phyloP scores from a whole-genome alignment of 2,797 vertebrate genomes.

The Clangula hyemalis region DNA sequence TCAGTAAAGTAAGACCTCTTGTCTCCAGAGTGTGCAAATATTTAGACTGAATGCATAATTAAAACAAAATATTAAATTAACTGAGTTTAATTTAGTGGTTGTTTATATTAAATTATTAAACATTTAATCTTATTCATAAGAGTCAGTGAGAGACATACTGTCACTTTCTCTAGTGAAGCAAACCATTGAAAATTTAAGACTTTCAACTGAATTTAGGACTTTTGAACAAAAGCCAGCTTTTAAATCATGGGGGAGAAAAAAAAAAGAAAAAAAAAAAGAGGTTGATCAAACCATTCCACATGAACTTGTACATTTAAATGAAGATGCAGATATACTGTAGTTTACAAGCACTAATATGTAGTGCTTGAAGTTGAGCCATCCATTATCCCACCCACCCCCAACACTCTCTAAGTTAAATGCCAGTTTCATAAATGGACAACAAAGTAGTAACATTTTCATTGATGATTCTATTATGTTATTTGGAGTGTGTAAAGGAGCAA shows the following conservation, averaged over 20 bases:
- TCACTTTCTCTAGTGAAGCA: background rate
- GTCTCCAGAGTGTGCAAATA: background rate
- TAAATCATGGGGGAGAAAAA: background rate
- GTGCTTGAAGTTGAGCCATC: background rate
- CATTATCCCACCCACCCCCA: rapidly evolving
- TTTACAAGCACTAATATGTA: background rate
- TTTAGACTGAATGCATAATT: background rate
- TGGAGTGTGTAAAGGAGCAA: background rate
- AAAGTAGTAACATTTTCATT: background rate
- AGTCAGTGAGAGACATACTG: background rate
- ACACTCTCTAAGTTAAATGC: background rate
- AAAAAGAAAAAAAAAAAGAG: background rate
- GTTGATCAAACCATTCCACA: background rate
- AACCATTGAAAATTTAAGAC: background rate
- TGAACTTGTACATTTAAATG: background rate
- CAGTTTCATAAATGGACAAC: background rate
- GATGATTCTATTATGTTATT: background rate
- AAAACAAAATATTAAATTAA: slow-evolving; percentile 10
- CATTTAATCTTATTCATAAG: background rate
- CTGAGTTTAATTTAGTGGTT: background rate
- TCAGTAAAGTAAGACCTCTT: background rate
- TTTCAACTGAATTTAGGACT: background rate
- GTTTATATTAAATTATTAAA: background rate
- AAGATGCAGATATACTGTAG: background rate
- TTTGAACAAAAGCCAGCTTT: background rate